Evolutionary conservation across 64 coral and sea anemone genomes (phyloP), one percentile per base, ranked within the genome.

Genomic region (Montipora sp.): DNA sequence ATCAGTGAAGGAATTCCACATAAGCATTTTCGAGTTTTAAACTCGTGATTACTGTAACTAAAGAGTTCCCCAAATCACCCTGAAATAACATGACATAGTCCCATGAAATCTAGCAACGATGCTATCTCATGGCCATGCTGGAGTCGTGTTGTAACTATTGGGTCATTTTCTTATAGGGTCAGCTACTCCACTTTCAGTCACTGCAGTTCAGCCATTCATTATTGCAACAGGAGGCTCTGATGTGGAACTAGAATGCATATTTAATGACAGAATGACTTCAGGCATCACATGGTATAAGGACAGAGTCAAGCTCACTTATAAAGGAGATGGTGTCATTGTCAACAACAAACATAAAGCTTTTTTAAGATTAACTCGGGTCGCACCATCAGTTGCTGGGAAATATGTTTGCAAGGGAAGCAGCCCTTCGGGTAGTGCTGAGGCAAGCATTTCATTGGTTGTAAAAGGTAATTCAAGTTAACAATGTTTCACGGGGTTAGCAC

Each of bases 261-360:
- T 92, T 51, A 86, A 18, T 44, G 91, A 82, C 19, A 69, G 4
- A 5, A 74, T 83, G n/a, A 59, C 65, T 16, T 75, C 91, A 59
- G 51, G 73, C 68, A n/a, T 87, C 20, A 92, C 59, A n/a, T 92
- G 91, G 91, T 79, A 79, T 20, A 92, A 87, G 59, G 47, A 92
- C 71, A 6, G 76, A 75, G 15, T 22, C 0, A n/a, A 55, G 57
- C 48, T 77, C 72, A 3, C 24, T 8, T 5, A 73, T 19, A 1
- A 46, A 2, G 18, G 57, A 75, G 57, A 59, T 73, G 53, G 57
- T 22, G 12, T 5, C 4, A 36, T 10, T 83, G 3, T 74, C 5
- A 45, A 83, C n/a, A 47, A 23, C 19, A 57, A 53, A 45, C 58
- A 50, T 83, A 49, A 81, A 75, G 89, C 53, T 7, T 47, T 75